Evolutionary conservation across 2,888 invertebrate species (phyloP).

Genomic region (Parnassius smintheus): DNA sequence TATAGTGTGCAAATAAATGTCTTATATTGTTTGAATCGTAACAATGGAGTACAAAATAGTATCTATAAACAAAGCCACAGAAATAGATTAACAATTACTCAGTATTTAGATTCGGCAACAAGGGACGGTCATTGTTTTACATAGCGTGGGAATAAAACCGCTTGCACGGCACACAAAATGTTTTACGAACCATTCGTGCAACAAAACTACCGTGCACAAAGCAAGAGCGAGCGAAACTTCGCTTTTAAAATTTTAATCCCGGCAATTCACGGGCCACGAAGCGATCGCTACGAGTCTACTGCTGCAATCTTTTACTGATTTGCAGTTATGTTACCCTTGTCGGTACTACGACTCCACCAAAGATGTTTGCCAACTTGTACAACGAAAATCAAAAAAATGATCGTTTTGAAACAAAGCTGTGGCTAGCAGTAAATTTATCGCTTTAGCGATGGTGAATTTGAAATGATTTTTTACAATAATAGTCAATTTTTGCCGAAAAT

Average conservation of each 20-base stretch:
- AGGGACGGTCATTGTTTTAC: slow-evolving; percentile 17
- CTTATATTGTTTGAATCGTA: too few relatives aligned
- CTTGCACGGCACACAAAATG: slow-evolving; percentile 47
- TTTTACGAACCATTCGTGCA: slow-evolving; percentile 53
- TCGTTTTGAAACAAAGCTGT: too few relatives aligned
- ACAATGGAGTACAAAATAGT: too few relatives aligned
- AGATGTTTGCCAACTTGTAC: too few relatives aligned
- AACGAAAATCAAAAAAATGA: too few relatives aligned
- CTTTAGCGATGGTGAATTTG: too few relatives aligned
- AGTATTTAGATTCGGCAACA: slow-evolving; percentile 20
- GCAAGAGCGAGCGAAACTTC: slow-evolving; percentile 54
- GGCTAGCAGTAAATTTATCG: too few relatives aligned
- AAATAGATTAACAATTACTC: slow-evolving; percentile 21
- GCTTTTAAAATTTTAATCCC: slow-evolving; percentile 63
- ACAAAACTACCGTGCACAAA: slow-evolving; percentile 34
- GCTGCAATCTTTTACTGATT: slow-evolving; percentile 37
- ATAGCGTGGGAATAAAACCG: slow-evolving; percentile 28
- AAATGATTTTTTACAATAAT: too few relatives aligned
- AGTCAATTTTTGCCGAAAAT: too few relatives aligned
- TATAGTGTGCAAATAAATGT: too few relatives aligned
- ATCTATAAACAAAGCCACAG: slow-evolving; percentile 6
- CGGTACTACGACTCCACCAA: not conserved
- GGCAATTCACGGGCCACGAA: slow-evolving; percentile 56
- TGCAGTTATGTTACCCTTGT: slow-evolving; percentile 29
- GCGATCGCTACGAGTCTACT: slow-evolving; percentile 38